Conservation (phyloP, 2,888 invertebrate genomes). For the Spialia ferax region DNA sequence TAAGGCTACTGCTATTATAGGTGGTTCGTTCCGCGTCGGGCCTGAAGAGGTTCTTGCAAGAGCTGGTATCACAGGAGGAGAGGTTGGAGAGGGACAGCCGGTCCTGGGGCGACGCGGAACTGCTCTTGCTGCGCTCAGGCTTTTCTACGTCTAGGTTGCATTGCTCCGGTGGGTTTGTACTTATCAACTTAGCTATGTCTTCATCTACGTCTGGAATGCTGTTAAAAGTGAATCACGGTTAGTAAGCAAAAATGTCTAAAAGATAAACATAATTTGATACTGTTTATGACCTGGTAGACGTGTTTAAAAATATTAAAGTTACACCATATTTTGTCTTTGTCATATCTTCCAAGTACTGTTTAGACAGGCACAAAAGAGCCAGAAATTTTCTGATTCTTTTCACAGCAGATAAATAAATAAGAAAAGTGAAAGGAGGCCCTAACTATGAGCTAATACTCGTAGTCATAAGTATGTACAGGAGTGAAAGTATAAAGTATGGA, state of each 20-base stretch:
- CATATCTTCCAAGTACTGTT: too few species aligned
- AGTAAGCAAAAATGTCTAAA: not conserved
- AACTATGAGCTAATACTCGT: too few species aligned
- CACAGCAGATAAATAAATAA: too few species aligned
- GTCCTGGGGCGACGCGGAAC: constrained; percentile 70
- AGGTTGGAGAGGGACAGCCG: constrained; percentile 76
- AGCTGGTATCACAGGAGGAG: constrained; percentile 80
- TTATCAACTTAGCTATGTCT: constrained; percentile 82
- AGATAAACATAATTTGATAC: not conserved
- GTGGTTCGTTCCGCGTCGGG: constrained; percentile 64
- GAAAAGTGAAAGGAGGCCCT: too few species aligned
- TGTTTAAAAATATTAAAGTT: too few species aligned
- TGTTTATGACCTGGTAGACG: too few species aligned
- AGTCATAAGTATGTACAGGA: too few species aligned
- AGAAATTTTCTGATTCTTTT: too few species aligned
- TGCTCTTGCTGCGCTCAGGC: constrained; percentile 62
- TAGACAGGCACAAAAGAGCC: too few species aligned
- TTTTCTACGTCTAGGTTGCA: constrained; percentile 67
- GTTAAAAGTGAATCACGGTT: constrained; percentile 46
- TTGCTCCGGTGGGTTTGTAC: constrained; percentile 66
- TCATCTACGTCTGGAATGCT: constrained; percentile 87
- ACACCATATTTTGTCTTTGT: too few species aligned
- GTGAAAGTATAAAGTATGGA: too few species aligned
- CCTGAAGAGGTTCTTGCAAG: constrained; percentile 76
- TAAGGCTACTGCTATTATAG: constrained; percentile 77